Evolutionary conservation across 1,140 invertebrate genomes (phyloP), one percentile per base, ranked within the genome.

Genomic region (Conus betulinus): DNA sequence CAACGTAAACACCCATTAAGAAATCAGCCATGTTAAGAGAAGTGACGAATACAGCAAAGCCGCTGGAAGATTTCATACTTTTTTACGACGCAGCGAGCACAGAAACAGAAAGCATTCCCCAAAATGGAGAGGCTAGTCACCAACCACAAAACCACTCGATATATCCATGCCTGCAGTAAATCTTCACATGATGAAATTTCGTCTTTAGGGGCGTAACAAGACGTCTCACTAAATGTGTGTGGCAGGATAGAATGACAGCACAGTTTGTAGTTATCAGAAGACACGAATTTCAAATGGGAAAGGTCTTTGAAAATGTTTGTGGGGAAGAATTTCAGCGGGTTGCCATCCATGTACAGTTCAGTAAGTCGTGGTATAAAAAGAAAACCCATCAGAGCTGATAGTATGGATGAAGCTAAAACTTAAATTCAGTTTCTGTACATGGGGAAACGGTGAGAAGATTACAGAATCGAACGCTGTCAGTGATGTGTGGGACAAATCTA

Each of bases 191-290:
- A n/a, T n/a, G n/a, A n/a, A n/a, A n/a, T n/a, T n/a, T n/a, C n/a
- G n/a, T n/a, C n/a, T n/a, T n/a, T n/a, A n/a, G n/a, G n/a, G n/a
- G n/a, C n/a, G n/a, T n/a, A n/a, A n/a, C n/a, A n/a, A n/a, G n/a
- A n/a, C n/a, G n/a, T n/a, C n/a, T n/a, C n/a, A n/a, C n/a, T n/a
- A n/a, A n/a, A n/a, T n/a, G n/a, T n/a, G n/a, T n/a, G n/a, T n/a
- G n/a, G n/a, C n/a, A n/a, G n/a, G n/a, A n/a, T n/a, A n/a, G 76
- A 78, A 20, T 55, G 51, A 87, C 91, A 92, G 85, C 91, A 92
- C 20, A 92, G 53, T 39, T 67, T 86, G 67, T 86, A 91, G 13
- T 84, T 87, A 25, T 90, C 88, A 0, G 90, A 87, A n/a, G n/a
- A n/a, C n/a, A n/a, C n/a, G n/a, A n/a, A n/a, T n/a, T n/a, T n/a